Evolutionary conservation across 2,888 invertebrate species (phyloP).

Genomic region (Leptinotarsa tumamoca): DNA sequence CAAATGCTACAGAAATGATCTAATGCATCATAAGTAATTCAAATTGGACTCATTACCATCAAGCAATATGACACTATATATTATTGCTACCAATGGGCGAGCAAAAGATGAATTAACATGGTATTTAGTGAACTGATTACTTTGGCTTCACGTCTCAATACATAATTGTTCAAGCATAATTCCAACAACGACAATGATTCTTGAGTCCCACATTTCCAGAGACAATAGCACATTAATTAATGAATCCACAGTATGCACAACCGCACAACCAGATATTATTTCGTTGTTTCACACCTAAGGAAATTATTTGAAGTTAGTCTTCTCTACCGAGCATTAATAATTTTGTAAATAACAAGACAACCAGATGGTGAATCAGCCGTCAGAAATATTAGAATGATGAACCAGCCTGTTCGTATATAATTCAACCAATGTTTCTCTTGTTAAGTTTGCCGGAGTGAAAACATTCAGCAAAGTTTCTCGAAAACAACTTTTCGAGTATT

Average conservation of each 20-base stretch:
- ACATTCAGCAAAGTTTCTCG: slow-evolving; percentile 12
- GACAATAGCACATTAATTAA: slow-evolving; percentile 20
- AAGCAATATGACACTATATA: not conserved
- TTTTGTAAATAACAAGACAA: not conserved
- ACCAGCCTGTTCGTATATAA: slow-evolving; percentile 18
- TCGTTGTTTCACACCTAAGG: slow-evolving; percentile 10
- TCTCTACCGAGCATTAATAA: not conserved
- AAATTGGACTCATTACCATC: not conserved
- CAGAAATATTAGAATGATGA: slow-evolving; percentile 19
- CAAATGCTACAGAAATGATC: too few relatives aligned
- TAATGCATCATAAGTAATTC: not conserved
- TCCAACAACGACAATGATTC: not conserved
- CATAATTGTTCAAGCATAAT: slow-evolving; percentile 4
- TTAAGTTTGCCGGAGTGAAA: slow-evolving; percentile 9
- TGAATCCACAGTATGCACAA: slow-evolving; percentile 15
- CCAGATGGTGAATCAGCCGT: slow-evolving; percentile 16
- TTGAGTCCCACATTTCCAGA: not conserved
- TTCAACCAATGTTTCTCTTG: slow-evolving; percentile 12
- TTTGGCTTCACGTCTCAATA: not conserved
- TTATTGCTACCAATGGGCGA: not conserved
- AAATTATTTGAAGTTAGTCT: slow-evolving; percentile 15
- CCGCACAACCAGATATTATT: slow-evolving; percentile 18
- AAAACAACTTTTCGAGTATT: slow-evolving; percentile 20
- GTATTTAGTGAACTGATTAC: not conserved
- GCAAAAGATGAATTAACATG: not conserved